Base-by-base conservation (phyloP, 2,888 invertebrate species). In the Deladenus siricidicola region DNA sequence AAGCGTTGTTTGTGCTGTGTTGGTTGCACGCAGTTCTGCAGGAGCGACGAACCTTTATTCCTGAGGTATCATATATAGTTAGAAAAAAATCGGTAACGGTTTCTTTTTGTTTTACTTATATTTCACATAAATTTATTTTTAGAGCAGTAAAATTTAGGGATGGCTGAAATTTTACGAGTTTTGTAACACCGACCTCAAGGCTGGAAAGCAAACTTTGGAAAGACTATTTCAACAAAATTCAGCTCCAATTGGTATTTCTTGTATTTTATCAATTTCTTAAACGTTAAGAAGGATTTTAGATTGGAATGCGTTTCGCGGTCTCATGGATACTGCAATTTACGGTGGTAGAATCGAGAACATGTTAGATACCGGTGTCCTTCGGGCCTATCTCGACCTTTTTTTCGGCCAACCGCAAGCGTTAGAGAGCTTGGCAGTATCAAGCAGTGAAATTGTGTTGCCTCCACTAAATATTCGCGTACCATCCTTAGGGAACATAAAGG, bases 131-230 rank as follows among this genome's bases (percentile, higher is more conserved):
- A n/a, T n/a, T n/a, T n/a, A n/a, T 26, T 2, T 19, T 3, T 1
- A 62, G 24, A 55, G 10, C 3, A 34, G 43, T 62, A 43, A 23
- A 19, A 28, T n/a, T 53, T 69, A 90, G 83, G 88, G 90, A 0
- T 91, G 90, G 90, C 87, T 87, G 0, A 88, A 87, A 78, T 86
- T 85, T 78, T 91, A 92, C 80, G 90, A 91, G 77, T 91, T 91
- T 81, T 87, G 86, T 55, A 86, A 87, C 71, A 84, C 87, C 0
- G 91, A 91, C 80, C 82, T 90, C 1, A 84, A 86, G 54, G 87
- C 88, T 3, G 88, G 87, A 0, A 83, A 86, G 43, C 86, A 86
- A 64, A 82, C 87, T 45, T 83, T 85, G 55, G 84, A 84, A 67
- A 43, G 39, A 23, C 23, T 56, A 24, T 49, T 56, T 43, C 54